Conservation (phyloP, 37 sponge, comb jelly and placozoan genomes). For the Amphimedon queenslandica region DNA sequence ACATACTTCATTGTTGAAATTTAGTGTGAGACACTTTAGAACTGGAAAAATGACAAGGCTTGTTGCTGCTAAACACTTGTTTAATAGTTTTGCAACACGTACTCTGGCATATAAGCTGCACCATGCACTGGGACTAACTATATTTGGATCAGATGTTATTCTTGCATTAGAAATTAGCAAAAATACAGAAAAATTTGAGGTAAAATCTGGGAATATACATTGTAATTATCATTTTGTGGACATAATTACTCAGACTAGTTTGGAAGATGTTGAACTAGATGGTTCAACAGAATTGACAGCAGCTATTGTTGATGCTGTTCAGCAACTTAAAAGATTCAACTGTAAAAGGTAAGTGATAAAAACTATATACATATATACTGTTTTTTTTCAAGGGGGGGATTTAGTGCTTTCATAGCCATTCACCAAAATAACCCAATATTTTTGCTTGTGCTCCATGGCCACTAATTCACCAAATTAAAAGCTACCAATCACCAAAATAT, state of each 20-base stretch:
- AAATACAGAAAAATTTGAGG: slow-evolving; percentile 4
- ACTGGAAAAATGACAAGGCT: neutral
- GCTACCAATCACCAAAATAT: too few relatives aligned
- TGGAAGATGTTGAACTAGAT: neutral
- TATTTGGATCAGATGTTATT: neutral
- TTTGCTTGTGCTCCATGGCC: too few relatives aligned
- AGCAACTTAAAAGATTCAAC: slow-evolving; percentile 1
- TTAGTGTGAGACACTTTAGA: neutral
- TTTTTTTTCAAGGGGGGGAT: too few relatives aligned
- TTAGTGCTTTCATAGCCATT: too few relatives aligned
- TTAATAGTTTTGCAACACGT: slow-evolving; percentile 6
- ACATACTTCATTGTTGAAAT: neutral
- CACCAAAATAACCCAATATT: too few relatives aligned
- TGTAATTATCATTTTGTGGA: too few relatives aligned
- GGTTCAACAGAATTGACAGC: neutral
- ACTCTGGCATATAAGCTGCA: slow-evolving; percentile 1
- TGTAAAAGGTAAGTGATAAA: neutral
- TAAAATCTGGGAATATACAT: too few relatives aligned
- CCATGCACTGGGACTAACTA: slow-evolving; percentile 7
- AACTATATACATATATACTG: too few relatives aligned
- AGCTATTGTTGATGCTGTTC: slow-evolving; percentile 5
- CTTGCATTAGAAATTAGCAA: neutral
- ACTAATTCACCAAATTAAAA: too few relatives aligned
- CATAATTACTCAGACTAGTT: slow-evolving; percentile 3
- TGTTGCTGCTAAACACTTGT: slow-evolving; percentile 6